phyloP scores from a whole-genome alignment of 2,797 vertebrate genomes.

The Arrhamphus sclerolepis region DNA sequence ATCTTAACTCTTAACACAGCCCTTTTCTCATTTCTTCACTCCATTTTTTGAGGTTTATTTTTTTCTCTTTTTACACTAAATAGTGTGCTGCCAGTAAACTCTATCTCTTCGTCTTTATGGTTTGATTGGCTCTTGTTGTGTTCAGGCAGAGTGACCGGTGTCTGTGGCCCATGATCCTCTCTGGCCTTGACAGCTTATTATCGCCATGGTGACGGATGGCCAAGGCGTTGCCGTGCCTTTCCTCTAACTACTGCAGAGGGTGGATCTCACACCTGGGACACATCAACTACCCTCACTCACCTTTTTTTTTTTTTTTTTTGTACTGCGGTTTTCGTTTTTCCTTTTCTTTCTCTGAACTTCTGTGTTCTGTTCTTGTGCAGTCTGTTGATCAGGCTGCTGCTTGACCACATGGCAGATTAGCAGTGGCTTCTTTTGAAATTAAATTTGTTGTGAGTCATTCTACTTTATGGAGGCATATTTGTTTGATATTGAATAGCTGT shows the following conservation, averaged over 20 bases:
- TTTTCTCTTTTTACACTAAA: not conserved
- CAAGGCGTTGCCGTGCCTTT: constrained; percentile 55
- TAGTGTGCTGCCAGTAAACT: constrained; percentile 12
- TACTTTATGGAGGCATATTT: constrained; percentile 17
- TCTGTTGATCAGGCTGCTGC: constrained; percentile 13
- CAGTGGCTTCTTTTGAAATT: constrained; percentile 16
- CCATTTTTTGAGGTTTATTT: not conserved
- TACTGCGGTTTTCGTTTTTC: not conserved
- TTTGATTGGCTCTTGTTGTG: constrained; percentile 71
- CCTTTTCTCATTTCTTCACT: constrained; percentile 2
- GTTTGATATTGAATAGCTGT: constrained; percentile 8
- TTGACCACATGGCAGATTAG: constrained; percentile 9
- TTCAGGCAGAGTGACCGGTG: constrained; percentile 65
- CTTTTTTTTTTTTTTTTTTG: constrained; percentile 21
- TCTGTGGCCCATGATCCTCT: constrained; percentile 72
- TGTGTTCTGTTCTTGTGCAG: constrained; percentile 6
- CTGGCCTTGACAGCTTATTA: constrained; percentile 80
- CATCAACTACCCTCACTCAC: constrained; percentile 45
- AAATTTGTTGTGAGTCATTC: constrained; percentile 32
- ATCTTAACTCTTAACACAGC: not conserved
- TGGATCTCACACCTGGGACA: constrained; percentile 72
- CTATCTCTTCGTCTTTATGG: constrained; percentile 20
- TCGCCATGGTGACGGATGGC: constrained; percentile 78
- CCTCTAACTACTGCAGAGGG: constrained; percentile 71
- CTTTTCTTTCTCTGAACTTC: constrained; percentile 34